Evolutionary conservation across 1,140 invertebrate species (phyloP).

Genomic region (Protaetia brevitarsis): DNA sequence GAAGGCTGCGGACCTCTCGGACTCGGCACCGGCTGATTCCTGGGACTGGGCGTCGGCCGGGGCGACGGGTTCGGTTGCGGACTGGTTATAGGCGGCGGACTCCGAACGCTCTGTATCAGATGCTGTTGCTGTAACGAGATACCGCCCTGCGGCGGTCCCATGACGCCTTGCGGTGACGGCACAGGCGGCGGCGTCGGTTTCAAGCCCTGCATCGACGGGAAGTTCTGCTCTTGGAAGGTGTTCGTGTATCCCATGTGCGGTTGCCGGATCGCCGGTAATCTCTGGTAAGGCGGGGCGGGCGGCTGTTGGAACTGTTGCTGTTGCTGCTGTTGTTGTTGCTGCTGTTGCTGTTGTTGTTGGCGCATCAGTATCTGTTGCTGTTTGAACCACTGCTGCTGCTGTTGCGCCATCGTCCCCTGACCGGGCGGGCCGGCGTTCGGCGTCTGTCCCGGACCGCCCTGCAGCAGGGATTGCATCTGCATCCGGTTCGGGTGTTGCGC

Average conservation of each 20-base stretch:
- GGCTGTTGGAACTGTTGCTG: constrained; percentile 49
- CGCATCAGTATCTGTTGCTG: constrained; percentile 56
- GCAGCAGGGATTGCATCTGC: constrained; percentile 50
- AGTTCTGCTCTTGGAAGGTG: constrained; percentile 48
- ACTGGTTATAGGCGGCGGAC: constrained; percentile 73
- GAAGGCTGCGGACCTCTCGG: constrained; percentile 66
- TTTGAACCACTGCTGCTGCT: constrained; percentile 51
- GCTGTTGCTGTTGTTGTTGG: constrained; percentile 53
- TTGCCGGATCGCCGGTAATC: constrained; percentile 49
- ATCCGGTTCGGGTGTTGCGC: constrained; percentile 38
- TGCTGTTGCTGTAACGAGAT: constrained; percentile 55
- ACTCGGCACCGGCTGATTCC: constrained; percentile 69
- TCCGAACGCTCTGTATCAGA: constrained; percentile 73
- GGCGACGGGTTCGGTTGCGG: constrained; percentile 78
- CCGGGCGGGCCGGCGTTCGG: constrained; percentile 49
- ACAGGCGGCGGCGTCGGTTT: constrained; percentile 66
- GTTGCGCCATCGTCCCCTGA: constrained; percentile 46
- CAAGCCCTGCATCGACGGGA: constrained; percentile 50
- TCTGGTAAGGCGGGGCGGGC: constrained; percentile 43
- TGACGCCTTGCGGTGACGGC: constrained; percentile 69
- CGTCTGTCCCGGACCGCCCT: constrained; percentile 47
- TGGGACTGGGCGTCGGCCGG: constrained; percentile 68
- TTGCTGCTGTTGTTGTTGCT: constrained; percentile 55
- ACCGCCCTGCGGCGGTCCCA: constrained; percentile 66
- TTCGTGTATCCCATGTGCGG: constrained; percentile 49